Conservation (phyloP, 2,113 vertebrate genomes). For the Octodon degus region DNA sequence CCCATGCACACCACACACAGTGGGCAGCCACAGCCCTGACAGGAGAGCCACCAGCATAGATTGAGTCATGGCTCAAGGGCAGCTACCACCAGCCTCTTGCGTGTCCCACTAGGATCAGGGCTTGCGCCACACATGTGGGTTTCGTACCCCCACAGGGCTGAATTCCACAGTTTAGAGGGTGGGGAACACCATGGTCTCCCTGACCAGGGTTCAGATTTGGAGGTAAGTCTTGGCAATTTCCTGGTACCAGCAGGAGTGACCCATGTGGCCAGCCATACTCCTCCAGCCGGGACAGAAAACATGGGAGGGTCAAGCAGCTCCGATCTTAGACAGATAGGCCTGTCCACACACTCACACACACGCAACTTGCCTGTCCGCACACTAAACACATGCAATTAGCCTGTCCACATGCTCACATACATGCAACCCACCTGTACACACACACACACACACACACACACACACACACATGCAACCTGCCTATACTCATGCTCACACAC, state of each 20-base stretch:
- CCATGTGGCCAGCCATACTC: neutral
- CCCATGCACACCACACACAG: neutral
- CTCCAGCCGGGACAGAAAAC: neutral
- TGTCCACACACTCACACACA: neutral
- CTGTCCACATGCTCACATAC: too few species aligned
- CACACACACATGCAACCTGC: too few species aligned
- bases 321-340: neutral
- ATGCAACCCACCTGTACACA: too few species aligned
- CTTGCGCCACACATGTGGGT: neutral
- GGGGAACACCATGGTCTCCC: too few species aligned
- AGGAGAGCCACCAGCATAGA: neutral
- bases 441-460: neutral
- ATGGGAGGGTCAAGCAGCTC: neutral
- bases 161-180: neutral
- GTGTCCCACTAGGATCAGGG: neutral
- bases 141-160: neutral
- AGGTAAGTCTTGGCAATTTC: rapidly evolving
- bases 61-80: neutral
- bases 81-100: neutral
- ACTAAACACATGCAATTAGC: too few species aligned
- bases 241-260: neutral
- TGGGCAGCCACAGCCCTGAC: neutral
- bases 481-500: too few species aligned
- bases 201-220: neutral
- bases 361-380: neutral